Evolutionary conservation across 2,113 vertebrate genomes (phyloP).

Genomic region (Phaethon lepturus): DNA sequence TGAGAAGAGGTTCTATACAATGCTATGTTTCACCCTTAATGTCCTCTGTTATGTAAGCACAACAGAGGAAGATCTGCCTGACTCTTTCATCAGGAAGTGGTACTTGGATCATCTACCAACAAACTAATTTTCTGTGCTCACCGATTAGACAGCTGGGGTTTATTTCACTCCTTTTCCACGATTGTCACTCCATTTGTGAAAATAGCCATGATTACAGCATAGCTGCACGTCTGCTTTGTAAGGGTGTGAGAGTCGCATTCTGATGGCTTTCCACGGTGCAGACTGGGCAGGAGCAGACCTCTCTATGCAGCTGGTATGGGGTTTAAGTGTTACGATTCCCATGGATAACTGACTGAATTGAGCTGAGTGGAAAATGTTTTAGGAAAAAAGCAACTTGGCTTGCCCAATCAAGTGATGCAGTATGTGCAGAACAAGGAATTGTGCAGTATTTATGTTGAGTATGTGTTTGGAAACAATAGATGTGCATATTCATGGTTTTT

Average conservation of each 20-base stretch:
- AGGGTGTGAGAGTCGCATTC: neutral
- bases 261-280: neutral
- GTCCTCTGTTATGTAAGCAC: conserved; percentile 57
- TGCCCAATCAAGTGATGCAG: neutral
- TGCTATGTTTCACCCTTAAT: neutral
- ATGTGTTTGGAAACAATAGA: neutral
- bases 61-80: neutral
- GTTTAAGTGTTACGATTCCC: neutral
- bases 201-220: neutral
- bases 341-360: neutral
- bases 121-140: neutral
- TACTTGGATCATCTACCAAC: neutral
- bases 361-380: neutral
- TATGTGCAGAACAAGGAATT: neutral
- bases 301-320: neutral
- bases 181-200: neutral
- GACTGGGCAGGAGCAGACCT: neutral
- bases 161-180: neutral
- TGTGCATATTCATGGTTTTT: neutral
- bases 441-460: neutral
- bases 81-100: neutral
- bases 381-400: too few relatives aligned
- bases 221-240: neutral
- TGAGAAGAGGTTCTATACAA: neutral
- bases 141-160: neutral